Percentiles rank a stretch among this genome's conserved stretches.
Conservation (phyloP, 2,888 invertebrate genomes). For the Platycheirus rosarum region DNA sequence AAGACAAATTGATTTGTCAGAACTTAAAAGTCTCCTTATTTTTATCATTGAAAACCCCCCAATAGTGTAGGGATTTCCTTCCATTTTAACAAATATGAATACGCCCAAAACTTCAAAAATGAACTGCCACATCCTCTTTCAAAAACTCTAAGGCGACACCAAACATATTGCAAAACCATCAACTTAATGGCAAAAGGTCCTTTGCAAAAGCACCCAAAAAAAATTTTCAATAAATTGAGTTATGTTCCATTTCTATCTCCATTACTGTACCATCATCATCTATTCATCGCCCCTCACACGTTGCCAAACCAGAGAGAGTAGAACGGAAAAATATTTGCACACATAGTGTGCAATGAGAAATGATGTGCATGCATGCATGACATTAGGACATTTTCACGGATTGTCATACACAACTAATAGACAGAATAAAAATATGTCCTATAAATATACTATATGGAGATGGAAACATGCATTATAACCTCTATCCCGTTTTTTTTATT, state of each 20-base stretch:
- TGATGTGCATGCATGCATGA: constrained; percentile 71
- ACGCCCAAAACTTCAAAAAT: constrained; percentile 6
- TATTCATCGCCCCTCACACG: constrained; percentile 38
- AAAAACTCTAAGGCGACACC: constrained; percentile 1
- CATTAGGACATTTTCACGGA: constrained; percentile 72
- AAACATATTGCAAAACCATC: constrained; percentile 18
- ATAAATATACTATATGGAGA: neutral
- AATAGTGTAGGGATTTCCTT: neutral
- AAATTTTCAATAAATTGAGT: constrained; percentile 27
- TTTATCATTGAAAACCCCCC: too few relatives aligned
- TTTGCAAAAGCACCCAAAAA: neutral
- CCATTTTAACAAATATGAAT: neutral
- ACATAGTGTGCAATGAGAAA: constrained; percentile 64
- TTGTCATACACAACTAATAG: constrained; percentile 73
- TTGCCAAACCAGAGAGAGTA: constrained; percentile 34
- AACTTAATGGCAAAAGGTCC: constrained; percentile 2
- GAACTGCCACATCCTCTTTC: neutral
- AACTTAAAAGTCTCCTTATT: too few relatives aligned
- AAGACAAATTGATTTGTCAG: too few relatives aligned
- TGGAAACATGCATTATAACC: constrained; percentile 12
- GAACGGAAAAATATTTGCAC: constrained; percentile 64
- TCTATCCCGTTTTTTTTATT: constrained; percentile 9
- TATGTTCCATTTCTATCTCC: constrained; percentile 48
- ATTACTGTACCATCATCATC: constrained; percentile 50
- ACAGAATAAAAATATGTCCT: constrained; percentile 42